Percentiles rank a stretch among this genome's conserved stretches.
Evolutionary conservation across 2,113 vertebrate genomes (phyloP).

Genomic region (Electrona antarctica): DNA sequence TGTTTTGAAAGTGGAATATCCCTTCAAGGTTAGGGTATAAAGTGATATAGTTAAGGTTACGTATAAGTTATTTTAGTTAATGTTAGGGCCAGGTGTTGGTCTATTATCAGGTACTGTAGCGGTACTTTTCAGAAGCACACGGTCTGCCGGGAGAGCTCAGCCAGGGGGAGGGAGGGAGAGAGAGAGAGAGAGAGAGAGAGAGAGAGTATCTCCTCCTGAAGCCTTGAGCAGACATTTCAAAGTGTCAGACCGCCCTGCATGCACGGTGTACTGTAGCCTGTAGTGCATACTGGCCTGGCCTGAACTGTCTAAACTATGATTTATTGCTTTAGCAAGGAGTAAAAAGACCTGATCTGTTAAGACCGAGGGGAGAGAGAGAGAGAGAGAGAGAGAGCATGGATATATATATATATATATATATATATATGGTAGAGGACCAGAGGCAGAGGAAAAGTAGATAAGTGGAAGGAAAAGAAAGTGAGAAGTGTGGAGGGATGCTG

Average conservation of each 20-base stretch:
- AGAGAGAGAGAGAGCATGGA: background rate
- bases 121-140: too few relatives aligned
- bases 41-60: too few relatives aligned
- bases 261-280: constrained; percentile 7
- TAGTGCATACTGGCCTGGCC: background rate
- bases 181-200: too few relatives aligned
- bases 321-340: constrained; percentile 39
- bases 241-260: constrained; percentile 21
- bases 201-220: constrained; percentile 1
- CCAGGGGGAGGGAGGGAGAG: background rate
- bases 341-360: constrained; percentile 43
- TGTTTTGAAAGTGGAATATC: too few relatives aligned
- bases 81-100: too few relatives aligned
- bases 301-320: constrained; percentile 36
- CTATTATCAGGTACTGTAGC: too few relatives aligned
- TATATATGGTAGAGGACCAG: too few relatives aligned
- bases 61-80: too few relatives aligned
- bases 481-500: constrained; percentile 24
- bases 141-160: too few relatives aligned
- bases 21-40: too few relatives aligned
- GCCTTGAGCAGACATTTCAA: constrained; percentile 28
- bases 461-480: constrained; percentile 16
- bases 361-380: constrained; percentile 26
- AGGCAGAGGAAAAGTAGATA: background rate
- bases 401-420: too few relatives aligned